A percentile compares a stretch with the other conserved stretches of the same genome.
Conservation (phyloP, 2,888 invertebrate species). For the Acheta domesticus region DNA sequence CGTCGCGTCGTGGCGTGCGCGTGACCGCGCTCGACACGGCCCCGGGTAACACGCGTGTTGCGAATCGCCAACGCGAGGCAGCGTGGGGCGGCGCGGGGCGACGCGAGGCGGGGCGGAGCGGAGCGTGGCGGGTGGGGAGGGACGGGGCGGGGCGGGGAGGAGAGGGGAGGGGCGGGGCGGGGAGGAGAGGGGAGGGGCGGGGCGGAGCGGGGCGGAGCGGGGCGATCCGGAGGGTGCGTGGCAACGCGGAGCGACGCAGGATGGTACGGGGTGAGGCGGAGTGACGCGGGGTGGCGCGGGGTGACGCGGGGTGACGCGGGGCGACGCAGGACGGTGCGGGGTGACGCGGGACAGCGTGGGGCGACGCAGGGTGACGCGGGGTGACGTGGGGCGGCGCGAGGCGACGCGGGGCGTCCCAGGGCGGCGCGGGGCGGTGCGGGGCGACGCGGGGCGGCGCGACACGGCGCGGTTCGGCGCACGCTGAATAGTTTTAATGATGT, state of each 20-base stretch:
- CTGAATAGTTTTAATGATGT: slow-evolving; percentile 2
- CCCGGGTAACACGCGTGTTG: too few species aligned
- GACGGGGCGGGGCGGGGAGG: neutral
- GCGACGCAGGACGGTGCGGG: neutral
- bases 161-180: too few species aligned
- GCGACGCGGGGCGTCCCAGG: neutral
- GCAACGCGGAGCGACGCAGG: too few species aligned
- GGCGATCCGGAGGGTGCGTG: too few species aligned
- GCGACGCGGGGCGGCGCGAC: neutral
- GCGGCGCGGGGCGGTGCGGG: neutral
- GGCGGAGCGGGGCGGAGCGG: neutral
- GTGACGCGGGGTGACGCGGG: neutral
- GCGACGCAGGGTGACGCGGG: neutral
- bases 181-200: neutral
- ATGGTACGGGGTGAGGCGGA: neutral
- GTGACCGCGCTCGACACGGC: too few species aligned
- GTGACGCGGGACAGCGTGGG: neutral
- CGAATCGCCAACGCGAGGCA: too few species aligned
- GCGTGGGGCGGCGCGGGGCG: neutral
- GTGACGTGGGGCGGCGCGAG: neutral
- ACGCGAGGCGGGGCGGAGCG: neutral
- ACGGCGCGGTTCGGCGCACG: neutral
- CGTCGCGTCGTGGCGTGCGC: too few species aligned
- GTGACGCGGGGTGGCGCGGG: neutral
- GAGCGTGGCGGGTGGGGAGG: neutral